These are phyloP conservation scores for Sphaerophoria rueppellii DNA, from an alignment of 2,888 invertebrate genomes.

Conservation along the genomic window DNA sequence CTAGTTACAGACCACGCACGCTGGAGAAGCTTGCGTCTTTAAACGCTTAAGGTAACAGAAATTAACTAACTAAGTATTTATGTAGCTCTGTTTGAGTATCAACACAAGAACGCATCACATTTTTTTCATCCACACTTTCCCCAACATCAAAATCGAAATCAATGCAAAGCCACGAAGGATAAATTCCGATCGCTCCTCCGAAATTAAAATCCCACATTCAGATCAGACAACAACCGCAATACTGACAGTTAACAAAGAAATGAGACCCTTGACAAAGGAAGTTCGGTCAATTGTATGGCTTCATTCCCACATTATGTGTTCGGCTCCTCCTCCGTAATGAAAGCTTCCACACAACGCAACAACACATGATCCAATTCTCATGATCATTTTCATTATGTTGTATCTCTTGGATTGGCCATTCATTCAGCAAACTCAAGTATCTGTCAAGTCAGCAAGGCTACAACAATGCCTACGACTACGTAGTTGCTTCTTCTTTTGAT, in stretches of 20 bases:
- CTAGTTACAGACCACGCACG: no score
- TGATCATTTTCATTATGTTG: constrained; percentile 62
- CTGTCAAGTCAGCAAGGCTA: constrained; percentile 18
- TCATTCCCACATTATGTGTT: constrained; percentile 57
- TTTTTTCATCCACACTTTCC: no score
- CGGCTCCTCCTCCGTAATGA: constrained; percentile 13
- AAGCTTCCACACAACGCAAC: constrained; percentile 62
- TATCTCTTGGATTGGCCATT: constrained; percentile 36
- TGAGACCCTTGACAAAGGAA: constrained; percentile 37
- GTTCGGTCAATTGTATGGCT: constrained; percentile 65
- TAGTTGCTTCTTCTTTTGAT: not conserved
- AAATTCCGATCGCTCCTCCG: constrained; percentile 23
- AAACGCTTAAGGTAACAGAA: not conserved
- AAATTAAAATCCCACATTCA: constrained; percentile 30
- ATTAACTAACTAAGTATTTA: no score
- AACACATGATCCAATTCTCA: constrained; percentile 67
- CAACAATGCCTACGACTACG: constrained; percentile 34
- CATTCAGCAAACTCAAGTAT: constrained; percentile 49
- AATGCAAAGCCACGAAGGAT: constrained; percentile 37
- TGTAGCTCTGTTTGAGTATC: no score
- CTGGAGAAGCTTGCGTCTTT: no score
- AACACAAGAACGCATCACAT: no score
- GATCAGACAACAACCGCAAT: constrained; percentile 23
- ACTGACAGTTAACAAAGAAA: not conserved
- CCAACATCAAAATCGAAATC: not conserved